Conservation (phyloP, 2,888 invertebrate genomes). For the Thymelicus acteon region DNA sequence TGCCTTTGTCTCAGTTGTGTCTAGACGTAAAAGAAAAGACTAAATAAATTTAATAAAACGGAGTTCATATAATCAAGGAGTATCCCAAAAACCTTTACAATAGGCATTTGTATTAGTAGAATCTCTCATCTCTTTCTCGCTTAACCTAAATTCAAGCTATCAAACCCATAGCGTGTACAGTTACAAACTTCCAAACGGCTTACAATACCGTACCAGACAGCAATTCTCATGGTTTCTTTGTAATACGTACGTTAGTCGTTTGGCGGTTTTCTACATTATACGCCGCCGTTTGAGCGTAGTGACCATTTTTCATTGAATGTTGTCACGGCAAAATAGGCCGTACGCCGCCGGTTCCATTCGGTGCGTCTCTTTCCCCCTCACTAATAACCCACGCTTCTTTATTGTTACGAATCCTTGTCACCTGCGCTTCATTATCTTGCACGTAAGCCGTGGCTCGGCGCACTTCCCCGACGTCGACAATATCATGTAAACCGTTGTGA, state of each 20-base stretch:
- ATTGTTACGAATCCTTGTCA: constrained; percentile 77
- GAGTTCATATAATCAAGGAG: constrained; percentile 51
- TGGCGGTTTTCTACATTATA: constrained; percentile 55
- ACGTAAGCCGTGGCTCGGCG: constrained; percentile 50
- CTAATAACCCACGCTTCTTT: constrained; percentile 79
- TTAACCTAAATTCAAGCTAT: constrained; percentile 57
- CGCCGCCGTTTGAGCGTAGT: constrained; percentile 68
- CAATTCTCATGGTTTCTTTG: constrained; percentile 27
- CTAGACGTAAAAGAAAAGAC: constrained; percentile 34
- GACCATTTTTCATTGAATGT: constrained; percentile 71
- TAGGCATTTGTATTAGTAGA: constrained; percentile 11
- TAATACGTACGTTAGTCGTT: constrained; percentile 46
- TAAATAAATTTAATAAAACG: constrained; percentile 17
- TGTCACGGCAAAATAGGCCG: constrained; percentile 68
- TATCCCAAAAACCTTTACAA: constrained; percentile 43
- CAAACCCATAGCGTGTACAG: constrained; percentile 49
- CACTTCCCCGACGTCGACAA: constrained; percentile 34
- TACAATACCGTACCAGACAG: constrained; percentile 20
- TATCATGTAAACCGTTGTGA: constrained; percentile 16
- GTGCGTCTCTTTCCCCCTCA: constrained; percentile 67
- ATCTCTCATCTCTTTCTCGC: constrained; percentile 56
- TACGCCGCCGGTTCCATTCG: constrained; percentile 58
- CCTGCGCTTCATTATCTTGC: constrained; percentile 71
- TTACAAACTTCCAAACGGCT: constrained; percentile 36
- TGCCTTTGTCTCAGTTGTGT: constrained; percentile 66